These are phyloP conservation scores for Chinchilla lanigera DNA, from an alignment of 2,113 vertebrate species.

Conservation along the genomic window DNA sequence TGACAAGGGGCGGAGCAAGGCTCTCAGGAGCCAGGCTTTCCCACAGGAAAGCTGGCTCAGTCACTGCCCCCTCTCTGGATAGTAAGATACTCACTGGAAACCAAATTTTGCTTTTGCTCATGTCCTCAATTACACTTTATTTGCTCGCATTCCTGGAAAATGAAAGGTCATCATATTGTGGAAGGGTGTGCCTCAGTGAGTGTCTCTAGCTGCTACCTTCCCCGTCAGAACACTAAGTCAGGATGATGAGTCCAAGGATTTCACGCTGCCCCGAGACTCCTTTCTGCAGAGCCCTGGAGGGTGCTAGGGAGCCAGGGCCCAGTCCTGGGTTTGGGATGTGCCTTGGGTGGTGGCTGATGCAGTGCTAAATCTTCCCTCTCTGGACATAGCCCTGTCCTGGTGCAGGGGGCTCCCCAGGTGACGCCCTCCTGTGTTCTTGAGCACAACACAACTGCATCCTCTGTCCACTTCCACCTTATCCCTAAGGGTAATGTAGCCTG, in stretches of 20 bases:
- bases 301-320: background rate
- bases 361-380: background rate
- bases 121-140: background rate
- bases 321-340: rapidly evolving
- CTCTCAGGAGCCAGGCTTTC: background rate
- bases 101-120: background rate
- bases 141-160: background rate
- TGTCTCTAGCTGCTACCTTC: background rate
- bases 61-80: background rate
- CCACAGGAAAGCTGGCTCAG: background rate
- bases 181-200: background rate
- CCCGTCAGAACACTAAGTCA: background rate
- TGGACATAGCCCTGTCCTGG: background rate
- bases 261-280: background rate
- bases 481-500: background rate
- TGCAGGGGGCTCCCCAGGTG: background rate
- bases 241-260: background rate
- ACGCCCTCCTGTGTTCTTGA: background rate
- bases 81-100: background rate
- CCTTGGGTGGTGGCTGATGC: rapidly evolving
- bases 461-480: background rate
- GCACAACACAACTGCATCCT: background rate
- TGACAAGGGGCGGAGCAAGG: too few relatives aligned
- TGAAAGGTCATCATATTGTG: background rate
- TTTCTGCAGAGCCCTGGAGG: background rate